A percentile compares a stretch with the other conserved stretches of the same genome.
Conservation (phyloP, 2,888 invertebrate species). For the Cosmorhoe ocellata region DNA sequence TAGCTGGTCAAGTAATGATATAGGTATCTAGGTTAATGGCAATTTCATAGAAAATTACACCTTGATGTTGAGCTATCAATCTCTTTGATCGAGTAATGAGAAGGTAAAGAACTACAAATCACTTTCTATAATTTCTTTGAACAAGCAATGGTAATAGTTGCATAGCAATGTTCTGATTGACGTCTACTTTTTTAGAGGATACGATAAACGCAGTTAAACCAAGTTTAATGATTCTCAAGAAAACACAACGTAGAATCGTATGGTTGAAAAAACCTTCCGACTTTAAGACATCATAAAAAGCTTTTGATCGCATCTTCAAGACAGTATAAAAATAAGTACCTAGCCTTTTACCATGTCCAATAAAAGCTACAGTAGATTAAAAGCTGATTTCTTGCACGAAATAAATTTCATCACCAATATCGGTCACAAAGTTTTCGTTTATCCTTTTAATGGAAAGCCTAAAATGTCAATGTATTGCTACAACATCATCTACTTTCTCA, state of each 20-base stretch:
- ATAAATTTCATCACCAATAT: constrained; percentile 50
- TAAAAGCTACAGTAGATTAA: constrained; percentile 37
- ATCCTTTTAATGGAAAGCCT: constrained; percentile 53
- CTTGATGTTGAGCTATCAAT: neutral
- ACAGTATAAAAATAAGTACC: neutral
- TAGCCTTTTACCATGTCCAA: constrained; percentile 23
- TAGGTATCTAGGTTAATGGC: too few relatives aligned
- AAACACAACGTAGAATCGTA: constrained; percentile 3
- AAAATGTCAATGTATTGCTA: constrained; percentile 44
- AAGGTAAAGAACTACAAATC: constrained; percentile 1
- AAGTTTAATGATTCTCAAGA: neutral
- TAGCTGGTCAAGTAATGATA: too few relatives aligned
- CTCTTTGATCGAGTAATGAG: constrained; percentile 20
- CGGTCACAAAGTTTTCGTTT: constrained; percentile 54
- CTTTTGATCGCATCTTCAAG: neutral
- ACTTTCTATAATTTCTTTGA: constrained; percentile 12
- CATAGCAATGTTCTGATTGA: constrained; percentile 29
- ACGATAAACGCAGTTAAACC: constrained; percentile 1
- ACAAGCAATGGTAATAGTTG: constrained; percentile 11
- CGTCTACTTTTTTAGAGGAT: constrained; percentile 16
- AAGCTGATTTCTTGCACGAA: constrained; percentile 46
- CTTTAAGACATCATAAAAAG: constrained; percentile 3
- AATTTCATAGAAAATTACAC: too few relatives aligned
- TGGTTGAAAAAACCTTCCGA: constrained; percentile 3
- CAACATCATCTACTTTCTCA: constrained; percentile 38